These are phyloP conservation scores for Glaucopsyche alexis DNA, from an alignment of 2,888 invertebrate genomes.

Conservation along the genomic window DNA sequence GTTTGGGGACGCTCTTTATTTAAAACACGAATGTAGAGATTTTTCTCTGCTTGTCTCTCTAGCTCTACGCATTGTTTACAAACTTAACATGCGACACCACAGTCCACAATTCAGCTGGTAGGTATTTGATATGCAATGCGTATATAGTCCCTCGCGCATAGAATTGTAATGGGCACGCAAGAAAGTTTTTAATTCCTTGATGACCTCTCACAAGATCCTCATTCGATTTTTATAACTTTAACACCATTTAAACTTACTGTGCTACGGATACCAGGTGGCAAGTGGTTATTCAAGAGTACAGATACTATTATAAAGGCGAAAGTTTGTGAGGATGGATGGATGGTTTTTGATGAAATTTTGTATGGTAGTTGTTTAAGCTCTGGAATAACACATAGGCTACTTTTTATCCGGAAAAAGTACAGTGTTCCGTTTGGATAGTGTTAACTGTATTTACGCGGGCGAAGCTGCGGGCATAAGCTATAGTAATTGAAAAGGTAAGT, in stretches of 20 bases:
- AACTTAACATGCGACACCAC: neutral
- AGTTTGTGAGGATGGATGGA: too few relatives aligned
- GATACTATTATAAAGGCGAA: too few relatives aligned
- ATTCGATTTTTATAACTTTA: neutral
- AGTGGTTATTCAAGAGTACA: too few relatives aligned
- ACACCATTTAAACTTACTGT: neutral
- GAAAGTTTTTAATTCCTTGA: constrained; percentile 6
- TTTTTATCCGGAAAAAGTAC: too few relatives aligned
- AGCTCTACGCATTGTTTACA: neutral
- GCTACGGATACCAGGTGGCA: too few relatives aligned
- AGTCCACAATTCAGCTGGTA: neutral
- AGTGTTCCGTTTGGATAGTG: too few relatives aligned
- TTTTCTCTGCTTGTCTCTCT: neutral
- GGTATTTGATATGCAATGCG: neutral
- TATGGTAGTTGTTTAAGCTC: too few relatives aligned
- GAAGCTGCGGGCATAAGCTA: too few relatives aligned
- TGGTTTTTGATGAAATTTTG: too few relatives aligned
- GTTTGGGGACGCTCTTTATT: neutral
- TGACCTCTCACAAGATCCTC: constrained; percentile 12
- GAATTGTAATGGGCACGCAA: neutral
- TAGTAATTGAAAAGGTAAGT: too few relatives aligned
- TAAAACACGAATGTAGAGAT: neutral
- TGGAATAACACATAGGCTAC: too few relatives aligned
- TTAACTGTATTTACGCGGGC: too few relatives aligned
- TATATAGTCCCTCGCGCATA: neutral